phyloP scores from a whole-genome alignment of 2,797 vertebrate genomes.

The Gymnoscopelus microlampas region DNA sequence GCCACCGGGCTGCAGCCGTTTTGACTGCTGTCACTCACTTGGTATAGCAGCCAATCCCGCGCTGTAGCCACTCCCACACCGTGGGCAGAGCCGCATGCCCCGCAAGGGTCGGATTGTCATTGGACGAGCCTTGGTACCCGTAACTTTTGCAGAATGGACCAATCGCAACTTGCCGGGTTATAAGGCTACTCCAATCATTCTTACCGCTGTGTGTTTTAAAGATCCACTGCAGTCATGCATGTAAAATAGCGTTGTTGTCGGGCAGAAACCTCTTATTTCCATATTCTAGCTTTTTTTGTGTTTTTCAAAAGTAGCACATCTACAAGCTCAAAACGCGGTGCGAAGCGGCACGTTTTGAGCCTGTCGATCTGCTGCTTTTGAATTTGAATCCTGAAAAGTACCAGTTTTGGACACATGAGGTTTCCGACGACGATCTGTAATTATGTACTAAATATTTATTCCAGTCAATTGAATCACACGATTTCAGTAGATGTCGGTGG shows the following conservation, averaged over 20 bases:
- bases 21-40: constrained; percentile 38
- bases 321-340: too few species aligned
- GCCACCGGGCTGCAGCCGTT: constrained; percentile 41
- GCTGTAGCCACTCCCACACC: constrained; percentile 49
- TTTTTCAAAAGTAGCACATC: too few species aligned
- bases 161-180: constrained; percentile 27
- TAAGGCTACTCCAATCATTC: constrained; percentile 62
- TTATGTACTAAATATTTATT: too few species aligned
- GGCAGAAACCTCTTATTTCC: too few species aligned
- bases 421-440: neutral
- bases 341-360: too few species aligned
- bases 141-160: constrained; percentile 29
- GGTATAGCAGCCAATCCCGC: constrained; percentile 37
- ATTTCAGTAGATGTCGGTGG: constrained; percentile 67
- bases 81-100: constrained; percentile 63
- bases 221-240: constrained; percentile 75
- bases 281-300: too few species aligned
- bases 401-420: too few species aligned
- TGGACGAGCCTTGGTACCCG: constrained; percentile 61
- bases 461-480: neutral
- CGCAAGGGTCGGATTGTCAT: constrained; percentile 56
- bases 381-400: too few species aligned
- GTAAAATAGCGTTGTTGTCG: neutral
- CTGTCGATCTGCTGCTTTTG: too few species aligned
- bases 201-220: constrained; percentile 78